These are phyloP conservation scores for Caenorhabditis remanei DNA, from an alignment of 1,140 invertebrate species.

Conservation along the genomic window DNA sequence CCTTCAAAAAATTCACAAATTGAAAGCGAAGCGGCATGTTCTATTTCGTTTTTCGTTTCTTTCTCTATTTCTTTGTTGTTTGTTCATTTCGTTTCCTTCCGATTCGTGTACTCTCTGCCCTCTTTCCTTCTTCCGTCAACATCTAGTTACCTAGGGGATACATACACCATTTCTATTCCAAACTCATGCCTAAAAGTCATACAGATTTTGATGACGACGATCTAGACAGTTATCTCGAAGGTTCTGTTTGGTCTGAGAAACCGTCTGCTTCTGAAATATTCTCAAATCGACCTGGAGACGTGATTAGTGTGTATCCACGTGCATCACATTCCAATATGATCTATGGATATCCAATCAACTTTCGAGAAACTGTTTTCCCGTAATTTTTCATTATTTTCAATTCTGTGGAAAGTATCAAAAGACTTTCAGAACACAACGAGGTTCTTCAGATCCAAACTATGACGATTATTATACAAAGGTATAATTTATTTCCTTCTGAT, in stretches of 20 bases:
- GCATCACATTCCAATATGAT: constrained; percentile 56
- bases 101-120: constrained; percentile 12
- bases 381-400: neutral
- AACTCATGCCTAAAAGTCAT: neutral
- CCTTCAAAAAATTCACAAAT: constrained; percentile 22
- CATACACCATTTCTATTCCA: neutral
- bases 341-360: constrained; percentile 42
- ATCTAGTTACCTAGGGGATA: constrained; percentile 19
- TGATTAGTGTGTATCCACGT: constrained; percentile 46
- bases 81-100: constrained; percentile 14
- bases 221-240: constrained; percentile 47
- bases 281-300: constrained; percentile 29
- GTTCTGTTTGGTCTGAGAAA: constrained; percentile 54
- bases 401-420: neutral
- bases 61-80: constrained; percentile 54
- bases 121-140: neutral
- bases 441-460: neutral
- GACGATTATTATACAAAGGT: constrained; percentile 49
- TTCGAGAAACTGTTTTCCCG: constrained; percentile 39
- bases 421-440: constrained; percentile 23
- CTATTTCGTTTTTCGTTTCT: constrained; percentile 38
- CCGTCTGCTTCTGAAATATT: constrained; percentile 52
- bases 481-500: neutral
- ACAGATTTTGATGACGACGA: constrained; percentile 50
- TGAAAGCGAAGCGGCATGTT: constrained; percentile 52